phyloP scores from a whole-genome alignment of 1,140 invertebrate genomes.

The Agrypnia vestita region DNA sequence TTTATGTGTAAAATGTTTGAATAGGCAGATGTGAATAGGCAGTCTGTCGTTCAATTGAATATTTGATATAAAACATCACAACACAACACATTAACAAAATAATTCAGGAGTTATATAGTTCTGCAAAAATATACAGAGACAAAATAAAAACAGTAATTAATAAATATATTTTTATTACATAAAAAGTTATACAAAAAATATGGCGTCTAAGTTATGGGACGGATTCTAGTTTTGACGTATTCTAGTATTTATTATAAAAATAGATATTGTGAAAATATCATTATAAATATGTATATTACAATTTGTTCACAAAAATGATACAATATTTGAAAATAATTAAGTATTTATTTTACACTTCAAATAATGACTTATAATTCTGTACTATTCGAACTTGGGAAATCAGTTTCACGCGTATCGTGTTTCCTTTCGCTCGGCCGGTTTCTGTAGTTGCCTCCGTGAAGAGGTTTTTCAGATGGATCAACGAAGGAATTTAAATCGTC shows the following conservation, averaged over 20 bases:
- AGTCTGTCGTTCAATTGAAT: too few relatives aligned
- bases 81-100: not conserved
- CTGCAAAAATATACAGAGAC: not conserved
- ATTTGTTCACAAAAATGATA: too few relatives aligned
- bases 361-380: not conserved
- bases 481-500: constrained; percentile 33
- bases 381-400: not conserved
- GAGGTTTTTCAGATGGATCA: not conserved
- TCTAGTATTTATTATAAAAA: too few relatives aligned
- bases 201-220: constrained; percentile 1
- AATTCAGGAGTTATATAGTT: not conserved
- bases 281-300: too few relatives aligned
- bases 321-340: not conserved
- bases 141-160: constrained; percentile 1
- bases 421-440: not conserved
- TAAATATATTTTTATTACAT: not conserved
- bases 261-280: too few relatives aligned
- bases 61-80: too few relatives aligned
- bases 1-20: too few relatives aligned
- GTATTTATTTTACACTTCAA: not conserved
- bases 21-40: too few relatives aligned
- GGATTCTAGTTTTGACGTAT: not conserved
- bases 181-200: constrained; percentile 6
- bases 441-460: constrained; percentile 42
- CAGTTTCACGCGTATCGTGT: not conserved